Base-by-base conservation (phyloP, 2,113 vertebrate species). In the Thamnophis sirtalis region DNA sequence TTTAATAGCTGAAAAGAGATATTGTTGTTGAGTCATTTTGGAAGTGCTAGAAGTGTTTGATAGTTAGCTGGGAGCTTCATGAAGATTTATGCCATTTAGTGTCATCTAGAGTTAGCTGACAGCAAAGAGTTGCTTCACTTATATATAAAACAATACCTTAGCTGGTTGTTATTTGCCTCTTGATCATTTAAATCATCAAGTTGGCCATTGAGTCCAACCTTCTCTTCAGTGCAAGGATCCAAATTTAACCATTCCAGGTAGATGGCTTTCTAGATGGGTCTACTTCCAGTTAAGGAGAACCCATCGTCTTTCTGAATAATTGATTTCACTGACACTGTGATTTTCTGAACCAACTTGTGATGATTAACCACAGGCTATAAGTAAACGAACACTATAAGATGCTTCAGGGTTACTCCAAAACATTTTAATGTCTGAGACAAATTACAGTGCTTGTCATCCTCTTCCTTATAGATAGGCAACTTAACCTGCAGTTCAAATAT, bases 11-110 rank as follows among this genome's bases (percentile, higher is more conserved):
- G 95, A 87, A 88, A 87, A 96, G 88, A 55, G 38, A 73, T 87
- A 95, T 92, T 24, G 50, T 50, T 91, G 56, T 89, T 96, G 54
- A 95, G 43, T 90, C 73, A 90, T 94, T 94, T 60, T 48, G 60
- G n/a, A 54, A 92, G 38, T 93, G 38, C 91, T 53, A 91, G 93
- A 95, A 90, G 1, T 92, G 1, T 11, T 89, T 92, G 80, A 91
- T 95, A 53, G 5, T n/a, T 93, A 63, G 92, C 10, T 87, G 73
- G 33, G 13, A 7, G 2, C 60, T 94, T 15, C 90, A n/a, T 0
- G 91, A 95, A 89, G 15, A 38, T 89, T 89, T 22, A n/a, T 88
- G n/a, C 10, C 33, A 86, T 85, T 19, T 50, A 68, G 7, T 53
- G 55, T 19, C 92, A 50, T 4, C 53, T 89, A 33, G 48, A 33